Percentiles rank a stretch among this genome's conserved stretches.
phyloP scores from a whole-genome alignment of 2,888 invertebrate genomes.

The Hanleya hanleyi region DNA sequence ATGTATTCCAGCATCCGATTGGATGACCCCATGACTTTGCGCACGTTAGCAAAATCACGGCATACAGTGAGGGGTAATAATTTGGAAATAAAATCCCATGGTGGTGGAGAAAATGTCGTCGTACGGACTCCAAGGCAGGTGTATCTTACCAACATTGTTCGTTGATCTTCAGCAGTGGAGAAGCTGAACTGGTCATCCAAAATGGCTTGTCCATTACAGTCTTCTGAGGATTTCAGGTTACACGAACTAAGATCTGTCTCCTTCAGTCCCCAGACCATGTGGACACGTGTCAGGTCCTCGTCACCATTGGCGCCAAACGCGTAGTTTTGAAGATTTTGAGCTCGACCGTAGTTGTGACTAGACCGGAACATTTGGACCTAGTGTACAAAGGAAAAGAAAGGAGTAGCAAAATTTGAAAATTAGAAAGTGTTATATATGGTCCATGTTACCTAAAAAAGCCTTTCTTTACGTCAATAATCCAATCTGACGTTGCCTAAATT shows the following conservation, averaged over 20 bases:
- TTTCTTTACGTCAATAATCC: no score
- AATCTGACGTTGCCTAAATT: no score
- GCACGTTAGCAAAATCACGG: no score
- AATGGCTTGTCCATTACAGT: constrained; percentile 50
- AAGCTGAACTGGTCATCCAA: constrained; percentile 60
- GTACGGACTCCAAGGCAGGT: no score
- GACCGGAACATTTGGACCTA: constrained; percentile 56
- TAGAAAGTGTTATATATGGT: no score
- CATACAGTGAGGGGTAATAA: no score
- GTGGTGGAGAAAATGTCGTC: no score
- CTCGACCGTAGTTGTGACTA: constrained; percentile 51
- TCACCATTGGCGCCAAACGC: constrained; percentile 45
- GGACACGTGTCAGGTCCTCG: constrained; percentile 42
- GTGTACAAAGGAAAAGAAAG: constrained; percentile 12
- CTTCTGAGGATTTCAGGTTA: constrained; percentile 54
- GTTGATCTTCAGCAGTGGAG: constrained; percentile 54
- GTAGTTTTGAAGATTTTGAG: constrained; percentile 38
- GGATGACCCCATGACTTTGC: no score
- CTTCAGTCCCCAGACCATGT: constrained; percentile 60
- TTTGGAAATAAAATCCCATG: no score
- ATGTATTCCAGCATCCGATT: no score
- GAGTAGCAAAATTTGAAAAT: not conserved
- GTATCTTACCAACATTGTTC: constrained; percentile 61
- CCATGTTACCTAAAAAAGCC: no score
- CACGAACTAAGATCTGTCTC: constrained; percentile 55